phyloP scores from a whole-genome alignment of 1,140 invertebrate genomes.

The Subanguina moxae region DNA sequence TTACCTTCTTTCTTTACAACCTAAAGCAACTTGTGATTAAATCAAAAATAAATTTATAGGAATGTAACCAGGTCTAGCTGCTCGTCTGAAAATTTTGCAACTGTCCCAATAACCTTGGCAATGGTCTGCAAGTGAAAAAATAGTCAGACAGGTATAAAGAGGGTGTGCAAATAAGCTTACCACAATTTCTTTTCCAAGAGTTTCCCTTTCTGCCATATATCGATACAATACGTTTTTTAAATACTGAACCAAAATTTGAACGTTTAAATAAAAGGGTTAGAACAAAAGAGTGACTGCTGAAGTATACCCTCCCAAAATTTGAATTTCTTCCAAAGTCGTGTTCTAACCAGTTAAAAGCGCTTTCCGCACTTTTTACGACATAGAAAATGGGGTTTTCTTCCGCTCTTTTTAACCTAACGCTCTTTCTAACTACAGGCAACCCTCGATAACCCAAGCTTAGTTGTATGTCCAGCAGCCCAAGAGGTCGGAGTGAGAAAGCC shows the following conservation, averaged over 20 bases:
- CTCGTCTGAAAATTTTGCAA: constrained; percentile 27
- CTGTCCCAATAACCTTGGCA: constrained; percentile 29
- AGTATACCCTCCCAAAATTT: too few relatives aligned
- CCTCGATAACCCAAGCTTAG: too few relatives aligned
- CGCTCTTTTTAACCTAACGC: too few relatives aligned
- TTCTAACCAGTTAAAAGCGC: too few relatives aligned
- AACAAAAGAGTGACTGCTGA: too few relatives aligned
- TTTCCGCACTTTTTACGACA: too few relatives aligned
- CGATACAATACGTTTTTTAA: constrained; percentile 29
- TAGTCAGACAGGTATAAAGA: not conserved
- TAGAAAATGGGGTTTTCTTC: too few relatives aligned
- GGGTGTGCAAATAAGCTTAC: constrained; percentile 2
- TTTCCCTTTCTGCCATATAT: constrained; percentile 33
- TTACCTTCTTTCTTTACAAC: constrained; percentile 1
- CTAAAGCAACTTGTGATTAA: not conserved
- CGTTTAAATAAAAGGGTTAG: not conserved
- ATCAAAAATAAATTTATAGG: not conserved
- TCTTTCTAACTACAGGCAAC: too few relatives aligned
- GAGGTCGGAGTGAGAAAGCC: too few relatives aligned
- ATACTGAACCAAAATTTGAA: constrained; percentile 7
- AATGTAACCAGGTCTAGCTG: constrained; percentile 19
- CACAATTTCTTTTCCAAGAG: constrained; percentile 26
- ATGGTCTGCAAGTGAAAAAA: constrained; percentile 19
- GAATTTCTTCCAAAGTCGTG: too few relatives aligned
- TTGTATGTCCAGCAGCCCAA: too few relatives aligned